Evolutionary conservation across 2,113 vertebrate genomes (phyloP).

Genomic region (Clarias macrocephalus): DNA sequence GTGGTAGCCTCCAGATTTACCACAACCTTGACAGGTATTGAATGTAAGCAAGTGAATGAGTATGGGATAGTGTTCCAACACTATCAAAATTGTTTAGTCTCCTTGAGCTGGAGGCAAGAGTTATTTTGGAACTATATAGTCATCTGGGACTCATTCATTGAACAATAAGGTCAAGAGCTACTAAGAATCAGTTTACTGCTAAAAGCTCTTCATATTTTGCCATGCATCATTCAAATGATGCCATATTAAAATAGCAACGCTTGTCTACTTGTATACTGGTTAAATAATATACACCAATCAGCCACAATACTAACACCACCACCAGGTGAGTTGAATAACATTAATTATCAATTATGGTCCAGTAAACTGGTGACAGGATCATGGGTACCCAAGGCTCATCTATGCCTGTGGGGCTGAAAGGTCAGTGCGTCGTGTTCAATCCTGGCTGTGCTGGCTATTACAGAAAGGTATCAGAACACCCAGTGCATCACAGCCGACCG

Average conservation of each 20-base stretch:
- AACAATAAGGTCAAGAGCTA: not conserved
- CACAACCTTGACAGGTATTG: not conserved
- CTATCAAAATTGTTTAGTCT: constrained; percentile 6
- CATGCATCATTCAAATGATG: not conserved
- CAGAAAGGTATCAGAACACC: too few species aligned
- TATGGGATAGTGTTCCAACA: not conserved
- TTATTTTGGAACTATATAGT: constrained; percentile 7
- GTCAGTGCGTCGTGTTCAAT: too few species aligned
- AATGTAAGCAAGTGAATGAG: constrained; percentile 1
- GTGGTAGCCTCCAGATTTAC: not conserved
- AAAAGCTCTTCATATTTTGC: not conserved
- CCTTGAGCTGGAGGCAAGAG: not conserved
- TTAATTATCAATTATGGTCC: too few species aligned
- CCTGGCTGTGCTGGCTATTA: too few species aligned
- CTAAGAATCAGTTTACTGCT: not conserved
- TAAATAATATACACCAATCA: not conserved
- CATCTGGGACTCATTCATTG: not conserved
- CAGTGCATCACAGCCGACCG: too few species aligned
- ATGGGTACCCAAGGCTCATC: too few species aligned
- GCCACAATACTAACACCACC: too few species aligned
- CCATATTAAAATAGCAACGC: not conserved
- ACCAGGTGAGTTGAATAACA: too few species aligned
- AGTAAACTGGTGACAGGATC: too few species aligned
- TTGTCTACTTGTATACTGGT: not conserved
- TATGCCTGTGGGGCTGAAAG: too few species aligned